Evolutionary conservation across 2,113 vertebrate genomes (phyloP).

Genomic region (Syngnathus floridae): DNA sequence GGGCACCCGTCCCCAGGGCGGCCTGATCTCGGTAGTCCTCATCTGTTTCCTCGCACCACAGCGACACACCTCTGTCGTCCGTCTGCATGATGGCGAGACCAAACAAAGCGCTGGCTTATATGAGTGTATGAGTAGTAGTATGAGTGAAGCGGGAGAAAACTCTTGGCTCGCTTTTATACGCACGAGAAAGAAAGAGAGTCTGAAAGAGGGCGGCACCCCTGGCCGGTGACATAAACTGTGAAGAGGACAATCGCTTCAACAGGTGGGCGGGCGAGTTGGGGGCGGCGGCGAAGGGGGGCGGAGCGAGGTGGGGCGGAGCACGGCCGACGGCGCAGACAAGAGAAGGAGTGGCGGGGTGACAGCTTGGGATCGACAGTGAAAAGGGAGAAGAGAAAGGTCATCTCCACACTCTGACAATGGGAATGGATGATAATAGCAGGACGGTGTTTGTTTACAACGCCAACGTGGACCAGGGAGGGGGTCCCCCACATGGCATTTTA

Average conservation of each 20-base stretch:
- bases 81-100: slow-evolving; percentile 20
- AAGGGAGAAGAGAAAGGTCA: slow-evolving; percentile 61
- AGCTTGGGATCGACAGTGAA: slow-evolving; percentile 68
- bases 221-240: slow-evolving; percentile 52
- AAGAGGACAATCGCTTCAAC: slow-evolving; percentile 67
- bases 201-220: slow-evolving; percentile 20
- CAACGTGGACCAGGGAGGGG: slow-evolving; percentile 9
- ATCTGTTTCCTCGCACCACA: slow-evolving; percentile 72
- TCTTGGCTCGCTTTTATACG: slow-evolving; percentile 53
- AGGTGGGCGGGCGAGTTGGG: slow-evolving; percentile 63
- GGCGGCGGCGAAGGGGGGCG: slow-evolving; percentile 3
- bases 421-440: slow-evolving; percentile 58
- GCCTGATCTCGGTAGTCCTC: slow-evolving; percentile 17
- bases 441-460: slow-evolving; percentile 55
- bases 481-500: background rate
- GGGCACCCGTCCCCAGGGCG: background rate
- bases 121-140: background rate
- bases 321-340: slow-evolving; percentile 46
- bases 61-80: slow-evolving; percentile 50
- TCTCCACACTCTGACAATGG: slow-evolving; percentile 68
- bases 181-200: slow-evolving; percentile 16
- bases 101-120: background rate
- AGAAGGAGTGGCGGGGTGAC: slow-evolving; percentile 66
- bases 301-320: background rate
- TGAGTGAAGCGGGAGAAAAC: background rate